These are phyloP conservation scores for Apodemus agrarius DNA, from an alignment of 2,797 vertebrate genomes.

Conservation along the genomic window DNA sequence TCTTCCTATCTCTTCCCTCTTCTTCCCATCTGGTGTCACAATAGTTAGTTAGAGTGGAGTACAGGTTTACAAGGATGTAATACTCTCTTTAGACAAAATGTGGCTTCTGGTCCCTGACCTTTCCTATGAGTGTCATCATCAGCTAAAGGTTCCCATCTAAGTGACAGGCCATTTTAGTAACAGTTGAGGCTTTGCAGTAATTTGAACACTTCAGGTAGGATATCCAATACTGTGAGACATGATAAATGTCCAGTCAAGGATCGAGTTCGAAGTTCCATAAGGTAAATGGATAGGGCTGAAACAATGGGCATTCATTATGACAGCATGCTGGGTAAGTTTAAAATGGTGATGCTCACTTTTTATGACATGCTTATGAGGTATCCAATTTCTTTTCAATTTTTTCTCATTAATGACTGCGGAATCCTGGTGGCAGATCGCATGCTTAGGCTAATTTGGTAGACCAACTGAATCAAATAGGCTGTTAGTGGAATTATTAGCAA, in stretches of 20 bases:
- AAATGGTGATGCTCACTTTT: constrained; percentile 51
- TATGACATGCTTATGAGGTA: constrained; percentile 12
- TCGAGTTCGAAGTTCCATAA: background rate
- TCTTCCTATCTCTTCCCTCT: background rate
- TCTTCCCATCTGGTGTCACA: background rate
- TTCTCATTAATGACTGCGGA: constrained; percentile 46
- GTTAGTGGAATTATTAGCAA: constrained; percentile 50
- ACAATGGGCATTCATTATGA: constrained; percentile 50
- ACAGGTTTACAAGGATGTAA: constrained; percentile 42
- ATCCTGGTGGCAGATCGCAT: background rate
- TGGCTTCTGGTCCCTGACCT: constrained; percentile 12
- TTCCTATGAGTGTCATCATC: background rate
- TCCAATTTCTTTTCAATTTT: constrained; percentile 7
- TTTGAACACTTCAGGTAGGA: constrained; percentile 39
- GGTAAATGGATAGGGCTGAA: constrained; percentile 48
- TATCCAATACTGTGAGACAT: constrained; percentile 36
- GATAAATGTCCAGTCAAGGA: constrained; percentile 55
- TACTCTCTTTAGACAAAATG: background rate
- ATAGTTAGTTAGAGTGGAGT: background rate
- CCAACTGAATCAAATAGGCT: constrained; percentile 58
- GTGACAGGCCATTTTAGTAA: constrained; percentile 21
- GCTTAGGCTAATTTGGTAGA: constrained; percentile 43
- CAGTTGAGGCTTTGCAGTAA: background rate
- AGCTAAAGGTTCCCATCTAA: constrained; percentile 64
- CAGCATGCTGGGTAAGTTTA: constrained; percentile 39